Evolutionary conservation across 2,888 invertebrate genomes (phyloP), one percentile per base, ranked within the genome.

Genomic region (Nysson spinosus): DNA sequence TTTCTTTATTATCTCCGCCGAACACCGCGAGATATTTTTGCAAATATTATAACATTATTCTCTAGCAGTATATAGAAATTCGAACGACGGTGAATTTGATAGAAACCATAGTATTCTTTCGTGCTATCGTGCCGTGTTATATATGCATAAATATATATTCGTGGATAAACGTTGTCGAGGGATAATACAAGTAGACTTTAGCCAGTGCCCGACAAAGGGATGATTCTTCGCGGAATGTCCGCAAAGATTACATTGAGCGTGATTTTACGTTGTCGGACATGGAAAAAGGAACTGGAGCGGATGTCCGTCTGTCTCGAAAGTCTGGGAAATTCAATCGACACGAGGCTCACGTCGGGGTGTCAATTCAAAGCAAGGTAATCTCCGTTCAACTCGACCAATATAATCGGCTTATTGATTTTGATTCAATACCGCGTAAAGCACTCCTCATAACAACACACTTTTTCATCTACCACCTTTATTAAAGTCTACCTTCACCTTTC

Each of bases 401-500:
- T 84, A 83, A 83, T 83, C 83, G 78, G 80, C 77, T 83, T 84
- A 84, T 84, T 83, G 83, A 84, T 84, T 83, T 82, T 69, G 74
- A 79, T 75, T 78, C 67, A 70, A 58, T 55, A 40, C 54, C 52
- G 44, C 42, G 52, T 64, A 50, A 65, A 61, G 60, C 51, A 34
- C 43, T 32, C 35, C 52, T 28, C 58, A 63, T 64, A 64, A 52
- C 46, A 16, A 35, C 39, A 6, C 4, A 11, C 14, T n/a, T n/a
- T n/a, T n/a, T n/a, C n/a, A n/a, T n/a, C n/a, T n/a, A n/a, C n/a
- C n/a, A n/a, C n/a, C n/a, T n/a, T n/a, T n/a, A n/a, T n/a, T n/a
- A n/a, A n/a, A n/a, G n/a, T 34, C 7, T 26, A 3, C 7, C n/a
- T 42, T 14, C 12, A 17, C 22, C n/a, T 26, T 11, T 5, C 7